Conservation (phyloP, 2,888 invertebrate species). For the Leptinotarsa rubiginosa region DNA sequence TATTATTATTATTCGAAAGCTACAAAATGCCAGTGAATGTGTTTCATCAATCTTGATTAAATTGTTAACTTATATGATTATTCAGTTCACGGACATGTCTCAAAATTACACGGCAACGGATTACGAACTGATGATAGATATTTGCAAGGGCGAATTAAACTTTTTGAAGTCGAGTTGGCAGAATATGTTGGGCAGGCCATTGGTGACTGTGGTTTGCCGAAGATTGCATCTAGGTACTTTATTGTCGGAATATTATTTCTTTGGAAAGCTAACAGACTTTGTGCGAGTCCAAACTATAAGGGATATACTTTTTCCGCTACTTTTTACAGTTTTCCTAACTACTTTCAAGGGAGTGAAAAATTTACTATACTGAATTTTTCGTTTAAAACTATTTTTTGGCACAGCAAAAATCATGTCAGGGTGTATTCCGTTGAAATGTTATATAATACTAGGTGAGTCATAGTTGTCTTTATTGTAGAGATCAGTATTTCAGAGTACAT, state of each 20-base stretch:
- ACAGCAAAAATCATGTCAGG: no score
- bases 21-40: conserved; percentile 7
- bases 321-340: neutral
- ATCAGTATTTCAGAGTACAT: no score
- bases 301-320: neutral
- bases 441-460: no score
- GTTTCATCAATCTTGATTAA: conserved; percentile 21
- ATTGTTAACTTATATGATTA: conserved; percentile 53
- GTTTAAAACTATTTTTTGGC: no score
- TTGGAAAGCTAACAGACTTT: conserved; percentile 24
- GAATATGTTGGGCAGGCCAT: conserved; percentile 95
- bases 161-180: conserved; percentile 99
- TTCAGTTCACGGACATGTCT: conserved; percentile 96
- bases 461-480: no score
- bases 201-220: conserved; percentile 91
- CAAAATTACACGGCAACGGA: conserved; percentile 99
- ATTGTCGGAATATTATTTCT: conserved; percentile 6
- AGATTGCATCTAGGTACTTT: conserved; percentile 87
- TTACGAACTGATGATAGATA: conserved; percentile 97
- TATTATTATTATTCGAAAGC: conserved; percentile 3
- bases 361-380: no score
- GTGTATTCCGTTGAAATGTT: no score
- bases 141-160: conserved; percentile 96
- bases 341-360: no score
- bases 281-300: neutral